phyloP scores from a whole-genome alignment of 2,888 invertebrate species.

The Drosophila nr. medialis region DNA sequence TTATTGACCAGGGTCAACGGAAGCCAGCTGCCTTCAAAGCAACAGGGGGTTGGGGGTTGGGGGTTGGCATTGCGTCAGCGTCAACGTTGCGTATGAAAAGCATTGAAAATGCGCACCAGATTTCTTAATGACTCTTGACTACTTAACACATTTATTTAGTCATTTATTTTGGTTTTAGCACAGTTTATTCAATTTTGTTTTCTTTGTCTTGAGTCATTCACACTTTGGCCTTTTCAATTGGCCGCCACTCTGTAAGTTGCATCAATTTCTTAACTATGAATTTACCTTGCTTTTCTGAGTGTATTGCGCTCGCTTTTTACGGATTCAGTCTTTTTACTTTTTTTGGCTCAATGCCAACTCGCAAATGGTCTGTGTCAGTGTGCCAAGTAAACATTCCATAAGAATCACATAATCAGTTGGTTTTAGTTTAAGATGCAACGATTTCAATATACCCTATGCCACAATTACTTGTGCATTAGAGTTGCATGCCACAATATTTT shows the following conservation, averaged over 20 bases:
- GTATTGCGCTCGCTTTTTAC: constrained; percentile 6
- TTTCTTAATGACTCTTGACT: constrained; percentile 52
- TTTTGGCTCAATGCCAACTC: constrained; percentile 53
- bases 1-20: constrained; percentile 75
- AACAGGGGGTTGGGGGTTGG: neutral
- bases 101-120: constrained; percentile 47
- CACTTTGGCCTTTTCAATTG: constrained; percentile 36
- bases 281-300: constrained; percentile 19
- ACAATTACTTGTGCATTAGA: neutral
- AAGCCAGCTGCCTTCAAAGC: constrained; percentile 53
- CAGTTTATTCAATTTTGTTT: constrained; percentile 29
- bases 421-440: neutral
- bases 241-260: constrained; percentile 20
- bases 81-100: constrained; percentile 61
- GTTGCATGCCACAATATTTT: neutral
- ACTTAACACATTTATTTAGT: constrained; percentile 63
- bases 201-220: constrained; percentile 22
- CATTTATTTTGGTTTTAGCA: constrained; percentile 31
- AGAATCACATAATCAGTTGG: constrained; percentile 18
- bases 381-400: constrained; percentile 34
- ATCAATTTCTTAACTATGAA: constrained; percentile 20
- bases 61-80: constrained; percentile 49
- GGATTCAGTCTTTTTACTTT: constrained; percentile 5
- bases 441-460: constrained; percentile 8
- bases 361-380: constrained; percentile 55